Base-by-base conservation (phyloP, 37 sponge, comb jelly and placozoan species). In the Geodia barretti region DNA sequence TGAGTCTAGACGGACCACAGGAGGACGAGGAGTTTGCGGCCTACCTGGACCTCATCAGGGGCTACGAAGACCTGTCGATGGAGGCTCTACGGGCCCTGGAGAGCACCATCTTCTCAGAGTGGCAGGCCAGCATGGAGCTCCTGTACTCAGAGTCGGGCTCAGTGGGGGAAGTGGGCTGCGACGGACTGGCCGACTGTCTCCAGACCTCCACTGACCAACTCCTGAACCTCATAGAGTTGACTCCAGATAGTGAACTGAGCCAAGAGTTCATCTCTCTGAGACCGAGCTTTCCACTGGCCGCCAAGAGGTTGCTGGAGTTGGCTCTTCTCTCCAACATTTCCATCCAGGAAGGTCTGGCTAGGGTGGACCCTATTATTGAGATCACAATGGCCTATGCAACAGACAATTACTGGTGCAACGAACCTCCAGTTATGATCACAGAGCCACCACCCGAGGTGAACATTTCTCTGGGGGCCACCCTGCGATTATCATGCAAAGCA, bases 121-220 rank as follows among this genome's bases (percentile, higher is more conserved):
- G 83, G 83, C 83, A 82, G 64, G 41, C 83, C 26, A 21, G 63
- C 25, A 73, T 82, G 41, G 80, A 64, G 25, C 19, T 41, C 36
- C 38, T 80, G 11, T 60, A 70, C 31, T 35, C 72, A 26, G 26
- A 60, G 31, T 73, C 74, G 1, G 29, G 41, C 20, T 66, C 74
- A 31, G 64, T 41, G 21, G 74, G 39, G 38, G 83, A 74, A 62
- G 60, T 76, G 4, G 21, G 58, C 1, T 83, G 84, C 34, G 30
- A 34, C 76, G 76, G 84, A 30, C 47, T 83, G 7, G 69, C 41
- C 28, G 84, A 76, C 76, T 83, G 84, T 37, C 59, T 83, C 9
- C 58, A 28, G 14, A 39, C 42, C 31, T 9, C 69, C 47, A 32
- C 29, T 43, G 70, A 47, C 8, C 5, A 43, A 34, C 70, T 80